A percentile compares a stretch with the other conserved stretches of the same genome.
phyloP scores from a whole-genome alignment of 2,888 invertebrate genomes.

The Petrophora chlorosata region DNA sequence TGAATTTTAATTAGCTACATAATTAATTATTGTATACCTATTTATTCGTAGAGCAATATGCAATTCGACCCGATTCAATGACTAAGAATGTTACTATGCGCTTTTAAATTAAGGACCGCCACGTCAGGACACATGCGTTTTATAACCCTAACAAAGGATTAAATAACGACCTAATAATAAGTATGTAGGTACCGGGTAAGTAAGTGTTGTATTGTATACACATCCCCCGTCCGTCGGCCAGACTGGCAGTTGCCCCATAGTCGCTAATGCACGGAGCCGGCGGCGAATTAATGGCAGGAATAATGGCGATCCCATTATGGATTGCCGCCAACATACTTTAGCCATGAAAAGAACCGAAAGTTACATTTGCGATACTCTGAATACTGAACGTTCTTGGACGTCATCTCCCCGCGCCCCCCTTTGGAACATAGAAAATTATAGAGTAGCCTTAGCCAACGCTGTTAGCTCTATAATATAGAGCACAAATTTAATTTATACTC shows the following conservation, averaged over 20 bases:
- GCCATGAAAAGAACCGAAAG: constrained; percentile 84
- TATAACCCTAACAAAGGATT: too few relatives aligned
- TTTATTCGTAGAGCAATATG: too few relatives aligned
- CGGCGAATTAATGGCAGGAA: constrained; percentile 83
- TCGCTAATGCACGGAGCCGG: constrained; percentile 83
- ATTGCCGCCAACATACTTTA: constrained; percentile 85
- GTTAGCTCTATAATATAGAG: too few relatives aligned
- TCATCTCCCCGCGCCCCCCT: constrained; percentile 50
- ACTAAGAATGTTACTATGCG: too few relatives aligned
- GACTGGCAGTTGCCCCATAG: constrained; percentile 76
- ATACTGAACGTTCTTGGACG: constrained; percentile 79
- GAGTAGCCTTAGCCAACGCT: too few relatives aligned
- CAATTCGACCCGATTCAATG: too few relatives aligned
- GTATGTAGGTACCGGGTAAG: constrained; percentile 28
- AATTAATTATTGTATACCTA: background rate
- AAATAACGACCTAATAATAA: background rate
- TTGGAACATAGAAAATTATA: constrained; percentile 43
- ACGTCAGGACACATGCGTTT: too few relatives aligned
- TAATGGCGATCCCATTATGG: constrained; percentile 85
- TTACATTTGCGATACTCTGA: constrained; percentile 84
- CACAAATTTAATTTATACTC: too few relatives aligned
- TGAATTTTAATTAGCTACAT: constrained; percentile 10
- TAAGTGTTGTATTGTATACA: constrained; percentile 53
- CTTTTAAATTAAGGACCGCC: background rate
- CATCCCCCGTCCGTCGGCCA: constrained; percentile 48